Conservation (phyloP, 1,140 invertebrate genomes). For the Drosophila asahinai region DNA sequence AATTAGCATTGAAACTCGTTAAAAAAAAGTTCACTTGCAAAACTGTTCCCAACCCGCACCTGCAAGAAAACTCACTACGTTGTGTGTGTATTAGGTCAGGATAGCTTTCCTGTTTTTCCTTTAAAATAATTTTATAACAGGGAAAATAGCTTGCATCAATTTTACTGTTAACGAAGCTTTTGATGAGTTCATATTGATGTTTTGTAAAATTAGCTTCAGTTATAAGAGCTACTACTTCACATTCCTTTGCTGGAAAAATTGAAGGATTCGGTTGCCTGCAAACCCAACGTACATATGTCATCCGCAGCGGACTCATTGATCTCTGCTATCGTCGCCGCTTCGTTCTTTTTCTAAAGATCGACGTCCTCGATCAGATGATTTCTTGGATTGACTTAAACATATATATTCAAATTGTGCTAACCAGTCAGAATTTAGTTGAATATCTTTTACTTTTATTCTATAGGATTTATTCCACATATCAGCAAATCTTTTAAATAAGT, state of each 20-base stretch:
- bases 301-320: not conserved
- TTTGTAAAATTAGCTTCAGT: conserved; percentile 6
- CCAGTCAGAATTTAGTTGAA: too few species aligned
- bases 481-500: too few species aligned
- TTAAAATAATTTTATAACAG: conserved; percentile 18
- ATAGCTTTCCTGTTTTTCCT: conserved; percentile 23
- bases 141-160: conserved; percentile 9
- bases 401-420: not conserved
- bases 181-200: conserved; percentile 10
- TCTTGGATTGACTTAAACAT: not conserved
- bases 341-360: not conserved
- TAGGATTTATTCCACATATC: too few species aligned
- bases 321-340: not conserved
- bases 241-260: not conserved
- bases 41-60: too few species aligned
- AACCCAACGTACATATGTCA: not conserved
- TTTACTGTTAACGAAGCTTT: conserved; percentile 11
- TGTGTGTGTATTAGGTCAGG: not conserved
- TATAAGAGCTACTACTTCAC: conserved; percentile 9
- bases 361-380: conserved; percentile 6
- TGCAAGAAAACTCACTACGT: too few species aligned
- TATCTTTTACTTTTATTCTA: too few species aligned
- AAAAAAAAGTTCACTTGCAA: too few species aligned
- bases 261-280: not conserved
- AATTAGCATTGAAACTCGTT: too few species aligned